Evolutionary conservation across 30 jellyfish, hydroid and myxozoan genomes (phyloP), one percentile per base, ranked within the genome.

Genomic region (Nemopilema nomurai): DNA sequence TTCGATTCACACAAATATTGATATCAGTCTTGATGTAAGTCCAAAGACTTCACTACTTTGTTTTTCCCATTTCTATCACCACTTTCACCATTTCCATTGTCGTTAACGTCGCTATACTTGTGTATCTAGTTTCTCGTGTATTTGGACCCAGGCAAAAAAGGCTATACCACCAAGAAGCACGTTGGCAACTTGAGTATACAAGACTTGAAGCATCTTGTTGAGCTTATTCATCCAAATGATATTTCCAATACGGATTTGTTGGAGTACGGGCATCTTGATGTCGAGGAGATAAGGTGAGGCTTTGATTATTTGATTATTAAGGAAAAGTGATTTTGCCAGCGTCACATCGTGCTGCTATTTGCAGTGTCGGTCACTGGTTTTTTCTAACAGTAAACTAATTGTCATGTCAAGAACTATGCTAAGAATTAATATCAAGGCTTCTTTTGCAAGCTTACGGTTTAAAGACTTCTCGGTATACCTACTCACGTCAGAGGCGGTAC

Each of bases 141-240:
- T 33, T 70, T 88, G 32, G 85, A 80, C 26, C 1, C 79, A 9
- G 72, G 62, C 29, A 76, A 62, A 21, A 30, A 27, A 1, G 91
- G 84, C 49, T 57, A 29, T 27, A 69, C 89, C 1, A 70, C 91
- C 41, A 52, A 20, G 70, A 33, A 49, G 6, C 62, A 22, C 20
- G 50, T 88, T 33, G 64, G 51, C 28, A 32, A 32, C 20, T 28
- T 88, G 79, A 62, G 62, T 30, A 80, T 80, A 4, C 28, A 24
- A 18, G 76, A 88, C 24, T 51, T 88, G 64, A 79, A 80, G 57
- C 83, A 62, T 23, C 88, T 88, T 18, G 91, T 73, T 21, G 91
- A 79, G 49, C 63, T 88, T 76, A 66, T 88, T 26, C 96, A 88
- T 73, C 96, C 96, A 9, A 79, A 79, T 32, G 96, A 88, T 18